Percentiles rank a stretch among this genome's conserved stretches.
phyloP scores from a whole-genome alignment of 2,888 invertebrate species.

The Palloptera scutellata region DNA sequence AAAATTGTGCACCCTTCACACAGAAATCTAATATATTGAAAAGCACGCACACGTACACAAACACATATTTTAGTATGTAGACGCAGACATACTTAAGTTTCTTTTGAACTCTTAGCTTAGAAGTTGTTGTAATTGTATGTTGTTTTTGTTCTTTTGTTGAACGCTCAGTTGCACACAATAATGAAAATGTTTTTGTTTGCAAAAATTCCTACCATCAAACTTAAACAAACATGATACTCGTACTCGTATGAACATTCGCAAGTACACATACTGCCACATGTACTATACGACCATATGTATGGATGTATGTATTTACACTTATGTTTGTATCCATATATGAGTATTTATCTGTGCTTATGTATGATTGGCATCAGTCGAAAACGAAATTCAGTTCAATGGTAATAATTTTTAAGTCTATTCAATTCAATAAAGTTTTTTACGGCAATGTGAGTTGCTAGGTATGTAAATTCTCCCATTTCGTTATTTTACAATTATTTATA shows the following conservation, averaged over 20 bases:
- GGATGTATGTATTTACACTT: constrained; percentile 19
- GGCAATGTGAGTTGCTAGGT: constrained; percentile 26
- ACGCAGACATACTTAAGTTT: too few species aligned
- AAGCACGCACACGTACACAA: too few species aligned
- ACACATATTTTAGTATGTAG: too few species aligned
- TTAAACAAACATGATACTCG: background rate
- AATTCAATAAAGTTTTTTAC: constrained; percentile 64
- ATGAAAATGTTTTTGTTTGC: constrained; percentile 61
- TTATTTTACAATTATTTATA: too few species aligned
- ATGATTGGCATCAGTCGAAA: constrained; percentile 24
- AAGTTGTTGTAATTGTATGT: constrained; percentile 57
- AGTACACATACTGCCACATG: constrained; percentile 16
- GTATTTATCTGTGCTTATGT: constrained; percentile 4
- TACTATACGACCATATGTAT: constrained; percentile 39
- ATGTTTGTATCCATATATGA: constrained; percentile 15
- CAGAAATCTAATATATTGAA: too few species aligned
- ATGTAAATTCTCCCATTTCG: too few species aligned
- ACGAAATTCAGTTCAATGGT: constrained; percentile 54
- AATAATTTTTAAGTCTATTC: constrained; percentile 63
- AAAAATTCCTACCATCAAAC: constrained; percentile 38
- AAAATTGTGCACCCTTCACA: too few species aligned
- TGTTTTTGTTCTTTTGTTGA: constrained; percentile 51
- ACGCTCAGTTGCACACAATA: constrained; percentile 56
- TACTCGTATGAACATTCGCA: background rate
- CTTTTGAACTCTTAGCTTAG: constrained; percentile 15